Evolutionary conservation across 2,888 invertebrate species (phyloP).

Genomic region (Lutraria lutraria): DNA sequence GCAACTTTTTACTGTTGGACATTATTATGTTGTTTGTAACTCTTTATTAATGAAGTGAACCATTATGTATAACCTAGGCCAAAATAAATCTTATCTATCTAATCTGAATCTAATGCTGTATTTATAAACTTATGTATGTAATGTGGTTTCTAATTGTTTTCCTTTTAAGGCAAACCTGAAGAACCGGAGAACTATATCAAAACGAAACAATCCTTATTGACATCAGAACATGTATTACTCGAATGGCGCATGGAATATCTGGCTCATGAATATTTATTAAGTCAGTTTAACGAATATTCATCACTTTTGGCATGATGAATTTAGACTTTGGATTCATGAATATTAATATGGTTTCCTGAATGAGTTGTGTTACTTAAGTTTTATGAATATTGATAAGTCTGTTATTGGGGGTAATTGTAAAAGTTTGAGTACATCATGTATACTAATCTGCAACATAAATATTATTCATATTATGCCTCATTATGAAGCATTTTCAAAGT

Average conservation of each 20-base stretch:
- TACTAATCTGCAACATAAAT: no score
- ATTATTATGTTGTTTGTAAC: no score
- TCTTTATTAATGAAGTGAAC: no score
- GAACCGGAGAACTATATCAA: conserved; percentile 62
- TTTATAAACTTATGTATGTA: no score
- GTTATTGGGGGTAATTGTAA: background rate
- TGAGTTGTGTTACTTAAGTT: background rate
- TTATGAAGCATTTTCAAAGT: no score
- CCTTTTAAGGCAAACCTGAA: conserved; percentile 70
- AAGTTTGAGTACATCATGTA: no score
- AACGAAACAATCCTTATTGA: conserved; percentile 49
- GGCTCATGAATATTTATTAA: background rate
- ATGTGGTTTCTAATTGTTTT: conserved; percentile 5
- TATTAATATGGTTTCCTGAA: background rate
- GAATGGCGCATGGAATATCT: background rate
- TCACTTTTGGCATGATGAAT: background rate
- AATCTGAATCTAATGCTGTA: no score
- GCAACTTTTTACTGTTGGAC: no score
- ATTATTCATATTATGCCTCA: no score
- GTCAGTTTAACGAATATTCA: background rate
- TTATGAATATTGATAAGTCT: conserved; percentile 3
- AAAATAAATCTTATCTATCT: no score
- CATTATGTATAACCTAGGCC: no score
- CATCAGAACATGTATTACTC: background rate
- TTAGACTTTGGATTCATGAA: background rate